Conservation (phyloP, 1,140 invertebrate species). For the Microplitis demolitor region DNA sequence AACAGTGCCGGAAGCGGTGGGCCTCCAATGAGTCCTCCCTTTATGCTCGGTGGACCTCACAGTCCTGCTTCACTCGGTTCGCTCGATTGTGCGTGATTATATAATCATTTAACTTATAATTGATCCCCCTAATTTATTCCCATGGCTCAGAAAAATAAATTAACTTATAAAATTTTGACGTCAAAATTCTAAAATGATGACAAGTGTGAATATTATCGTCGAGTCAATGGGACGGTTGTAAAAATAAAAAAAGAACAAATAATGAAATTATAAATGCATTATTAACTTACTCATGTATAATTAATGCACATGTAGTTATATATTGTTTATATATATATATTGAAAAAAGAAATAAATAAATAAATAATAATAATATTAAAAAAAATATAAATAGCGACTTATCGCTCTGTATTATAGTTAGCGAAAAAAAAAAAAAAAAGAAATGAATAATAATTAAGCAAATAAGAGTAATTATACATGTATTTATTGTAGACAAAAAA, state of each 20-base stretch:
- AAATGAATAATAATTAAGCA: no score
- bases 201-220: no score
- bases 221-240: no score
- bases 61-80: slow-evolving; percentile 58
- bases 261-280: no score
- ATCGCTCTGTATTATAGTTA: not conserved
- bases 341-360: not conserved
- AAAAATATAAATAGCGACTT: not conserved
- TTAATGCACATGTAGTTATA: not conserved
- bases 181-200: no score
- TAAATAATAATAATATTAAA: not conserved
- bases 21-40: slow-evolving; percentile 57
- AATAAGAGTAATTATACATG: not conserved
- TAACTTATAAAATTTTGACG: not conserved
- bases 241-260: no score
- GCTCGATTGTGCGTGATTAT: slow-evolving; percentile 58
- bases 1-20: slow-evolving; percentile 57
- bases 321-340: not conserved
- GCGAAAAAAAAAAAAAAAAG: not conserved
- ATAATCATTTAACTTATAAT: slow-evolving; percentile 6
- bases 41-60: slow-evolving; percentile 57
- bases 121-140: not conserved
- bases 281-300: no score
- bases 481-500: not conserved
- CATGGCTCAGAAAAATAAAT: not conserved